phyloP scores from a whole-genome alignment of 2,888 invertebrate genomes.

The Chrysolina americana region DNA sequence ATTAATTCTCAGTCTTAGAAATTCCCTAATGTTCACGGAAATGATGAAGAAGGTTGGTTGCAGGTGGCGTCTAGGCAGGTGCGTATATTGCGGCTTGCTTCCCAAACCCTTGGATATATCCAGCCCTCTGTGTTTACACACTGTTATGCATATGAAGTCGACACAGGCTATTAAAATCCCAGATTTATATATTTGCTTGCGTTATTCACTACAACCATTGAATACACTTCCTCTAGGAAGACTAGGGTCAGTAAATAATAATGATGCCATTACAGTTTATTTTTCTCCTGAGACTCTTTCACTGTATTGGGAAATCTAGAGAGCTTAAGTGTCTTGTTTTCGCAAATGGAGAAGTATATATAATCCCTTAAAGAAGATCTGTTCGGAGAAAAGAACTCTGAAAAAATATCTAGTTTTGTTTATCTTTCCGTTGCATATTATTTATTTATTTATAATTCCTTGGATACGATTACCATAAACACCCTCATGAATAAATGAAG shows the following conservation, averaged over 20 bases:
- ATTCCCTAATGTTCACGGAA: not conserved
- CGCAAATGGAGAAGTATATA: not conserved
- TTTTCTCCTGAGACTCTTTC: constrained; percentile 5
- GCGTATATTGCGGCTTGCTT: constrained; percentile 32
- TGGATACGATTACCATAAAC: no score
- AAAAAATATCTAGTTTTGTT: no score
- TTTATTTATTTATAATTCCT: no score
- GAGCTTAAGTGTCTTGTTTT: not conserved
- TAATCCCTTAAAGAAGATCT: not conserved
- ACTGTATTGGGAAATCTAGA: not conserved
- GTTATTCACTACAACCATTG: constrained; percentile 38
- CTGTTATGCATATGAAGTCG: constrained; percentile 47
- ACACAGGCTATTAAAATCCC: constrained; percentile 45
- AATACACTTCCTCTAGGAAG: constrained; percentile 25
- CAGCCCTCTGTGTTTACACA: constrained; percentile 44
- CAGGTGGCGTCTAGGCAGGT: constrained; percentile 20
- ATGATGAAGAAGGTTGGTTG: not conserved
- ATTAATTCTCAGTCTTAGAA: no score
- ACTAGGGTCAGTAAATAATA: not conserved
- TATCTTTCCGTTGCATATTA: no score
- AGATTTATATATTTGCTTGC: constrained; percentile 49
- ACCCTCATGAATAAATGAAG: no score
- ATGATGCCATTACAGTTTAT: constrained; percentile 30
- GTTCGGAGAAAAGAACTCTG: not conserved
- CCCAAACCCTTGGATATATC: constrained; percentile 31